These are phyloP conservation scores for Mus minutoides DNA, from an alignment of 2,797 vertebrate species.

Conservation along the genomic window DNA sequence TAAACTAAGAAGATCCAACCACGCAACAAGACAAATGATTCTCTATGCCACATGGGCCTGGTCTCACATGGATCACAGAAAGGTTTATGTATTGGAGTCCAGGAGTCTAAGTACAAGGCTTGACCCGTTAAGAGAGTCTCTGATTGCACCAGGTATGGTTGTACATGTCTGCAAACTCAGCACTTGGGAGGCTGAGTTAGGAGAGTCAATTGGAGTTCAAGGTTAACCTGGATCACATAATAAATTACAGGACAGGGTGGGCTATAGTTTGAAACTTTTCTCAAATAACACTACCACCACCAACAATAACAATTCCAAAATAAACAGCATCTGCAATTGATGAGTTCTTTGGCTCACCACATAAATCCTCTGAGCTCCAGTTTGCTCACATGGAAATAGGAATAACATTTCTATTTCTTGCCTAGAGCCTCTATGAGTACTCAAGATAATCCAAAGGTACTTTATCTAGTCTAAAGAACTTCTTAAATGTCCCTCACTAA, in stretches of 20 bases:
- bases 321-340: too few relatives aligned
- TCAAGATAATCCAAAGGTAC: not conserved
- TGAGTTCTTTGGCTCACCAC: not conserved
- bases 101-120: not conserved
- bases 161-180: not conserved
- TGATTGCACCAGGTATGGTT: not conserved
- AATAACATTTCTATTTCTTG: not conserved
- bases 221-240: not conserved
- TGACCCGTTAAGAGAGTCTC: not conserved
- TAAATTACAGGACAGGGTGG: not conserved
- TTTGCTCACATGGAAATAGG: not conserved
- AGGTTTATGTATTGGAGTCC: not conserved
- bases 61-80: not conserved
- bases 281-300: not conserved
- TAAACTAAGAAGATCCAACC: not conserved
- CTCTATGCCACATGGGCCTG: not conserved
- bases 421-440: not conserved
- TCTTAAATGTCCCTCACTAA: not conserved
- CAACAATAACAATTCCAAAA: not conserved
- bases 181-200: not conserved
- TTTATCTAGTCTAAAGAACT: not conserved
- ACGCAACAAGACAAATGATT: not conserved
- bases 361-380: not conserved
- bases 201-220: not conserved
- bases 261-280: not conserved